Evolutionary conservation across 1,140 invertebrate species (phyloP), one percentile per base, ranked within the genome.

Genomic region (Philotrypesis tridentata): DNA sequence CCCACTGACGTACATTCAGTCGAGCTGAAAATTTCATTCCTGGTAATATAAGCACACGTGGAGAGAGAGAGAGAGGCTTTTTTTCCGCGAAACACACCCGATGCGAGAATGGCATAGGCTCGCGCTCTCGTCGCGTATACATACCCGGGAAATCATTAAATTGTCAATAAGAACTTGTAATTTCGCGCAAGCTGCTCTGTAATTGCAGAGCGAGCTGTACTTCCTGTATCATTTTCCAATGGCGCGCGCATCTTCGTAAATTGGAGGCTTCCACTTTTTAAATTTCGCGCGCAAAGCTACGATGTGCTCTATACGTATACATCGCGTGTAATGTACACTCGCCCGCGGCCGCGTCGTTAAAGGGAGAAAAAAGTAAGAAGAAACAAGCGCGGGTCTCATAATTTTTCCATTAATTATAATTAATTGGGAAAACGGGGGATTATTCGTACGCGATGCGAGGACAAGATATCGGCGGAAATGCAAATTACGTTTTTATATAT

Each of bases 21-120:
- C 55, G 0, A 74, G 31, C 27, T 72, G 78, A 72, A 79, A 79
- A 72, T 72, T 72, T 71, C 3, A 63, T 72, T 72, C 68, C 9
- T 11, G 23, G 55, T 63, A 37, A 37, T 5, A 55, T 43, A 48
- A 80, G 17, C 29, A 67, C 17, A 7, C 68, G 17, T 37, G 33
- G 33, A 37, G 33, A 9, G 3, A 37, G n/a, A n/a, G n/a, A n/a
- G n/a, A n/a, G n/a, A n/a, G 43, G 70, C n/a, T 61, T 60, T 78
- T 25, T 75, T 75, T 17, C 60, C 27, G 27, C 48, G 17, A 55
- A 0, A 21, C n/a, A n/a, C n/a, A n/a, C 5, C 48, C 21, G 48
- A 55, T 21, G 27, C 33, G 33, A 37, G 29, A 3, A 60, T n/a
- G 55, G 21, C 55, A 25, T 27, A 79, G 37, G n/a, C n/a, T n/a